Evolutionary conservation across 2,113 vertebrate species (phyloP), one percentile per base, ranked within the genome.

Genomic region (Brachirus orientalis): DNA sequence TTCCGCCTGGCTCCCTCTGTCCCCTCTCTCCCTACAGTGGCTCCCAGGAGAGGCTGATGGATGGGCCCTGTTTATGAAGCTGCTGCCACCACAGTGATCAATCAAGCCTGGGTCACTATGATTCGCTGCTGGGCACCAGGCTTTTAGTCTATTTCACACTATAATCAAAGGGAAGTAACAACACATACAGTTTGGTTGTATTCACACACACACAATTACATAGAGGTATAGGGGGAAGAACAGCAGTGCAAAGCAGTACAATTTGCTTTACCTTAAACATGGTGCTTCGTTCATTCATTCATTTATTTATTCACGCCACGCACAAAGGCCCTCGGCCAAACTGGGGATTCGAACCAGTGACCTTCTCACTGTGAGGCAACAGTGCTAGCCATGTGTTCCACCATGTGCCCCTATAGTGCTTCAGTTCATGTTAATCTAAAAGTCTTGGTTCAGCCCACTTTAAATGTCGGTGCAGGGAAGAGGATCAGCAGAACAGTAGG

Each of bases 51-150:
- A 91, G 80, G 66, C 86, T 93, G 91, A 94, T 93, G 88, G 91
- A 93, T 94, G 86, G 75, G 81, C 53, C 54, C 79, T 69, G 84
- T 90, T 92, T 92, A 93, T 93, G 90, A 89, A 92, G 90, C 91
- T 62, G 85, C 90, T 89, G 89, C 88, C 86, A 90, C 87, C 75
- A 69, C 77, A 80, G 78, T 85, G 90, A 94, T 93, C 93, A 88
- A 91, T 93, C 91, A 93, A 76, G 78, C 51, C 74, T 10, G 22
- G 75, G 80, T 81, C 66, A 82, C 81, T 76, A 61, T 58, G 79
- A 87, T 80, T 81, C 79, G 75, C 77, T 71, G 75, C 52, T 40
- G 63, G 71, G 59, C 52, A 8, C 69, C 63, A 51, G 66, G 46
- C 71, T 69, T 61, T 67, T 50, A 79, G 80, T 77, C 82, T 71